phyloP scores from a whole-genome alignment of 2,113 vertebrate genomes.

The Todiramphus saurophagus region DNA sequence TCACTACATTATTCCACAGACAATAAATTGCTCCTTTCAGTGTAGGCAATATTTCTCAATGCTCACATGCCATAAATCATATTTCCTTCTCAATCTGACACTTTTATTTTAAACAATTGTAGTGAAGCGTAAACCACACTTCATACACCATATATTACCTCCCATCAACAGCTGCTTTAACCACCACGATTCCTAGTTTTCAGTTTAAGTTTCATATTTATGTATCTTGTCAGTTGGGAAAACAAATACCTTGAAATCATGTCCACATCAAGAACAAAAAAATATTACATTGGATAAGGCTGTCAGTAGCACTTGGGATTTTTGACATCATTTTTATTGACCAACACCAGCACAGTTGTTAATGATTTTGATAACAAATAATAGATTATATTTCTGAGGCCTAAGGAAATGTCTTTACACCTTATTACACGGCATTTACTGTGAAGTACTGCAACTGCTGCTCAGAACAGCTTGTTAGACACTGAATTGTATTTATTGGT shows the following conservation, averaged over 20 bases:
- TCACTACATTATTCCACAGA: neutral
- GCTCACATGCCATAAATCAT: neutral
- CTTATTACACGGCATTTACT: neutral
- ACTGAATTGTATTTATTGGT: neutral
- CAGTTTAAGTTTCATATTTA: slow-evolving; percentile 26
- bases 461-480: neutral
- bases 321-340: slow-evolving; percentile 9
- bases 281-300: neutral
- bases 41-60: neutral
- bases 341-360: neutral
- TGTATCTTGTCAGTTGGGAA: neutral
- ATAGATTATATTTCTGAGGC: neutral
- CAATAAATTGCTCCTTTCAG: slow-evolving; percentile 6
- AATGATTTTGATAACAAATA: slow-evolving; percentile 25
- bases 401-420: neutral
- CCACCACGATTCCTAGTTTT: neutral
- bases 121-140: neutral
- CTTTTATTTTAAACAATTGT: slow-evolving; percentile 35
- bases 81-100: slow-evolving; percentile 22
- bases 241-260: slow-evolving; percentile 10
- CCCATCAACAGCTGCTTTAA: neutral
- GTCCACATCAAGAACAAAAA: neutral
- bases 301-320: neutral
- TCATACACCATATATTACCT: neutral
- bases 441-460: neutral